These are phyloP conservation scores for Cremastinae sp. DNA, from an alignment of 2,888 invertebrate species.

Conservation along the genomic window DNA sequence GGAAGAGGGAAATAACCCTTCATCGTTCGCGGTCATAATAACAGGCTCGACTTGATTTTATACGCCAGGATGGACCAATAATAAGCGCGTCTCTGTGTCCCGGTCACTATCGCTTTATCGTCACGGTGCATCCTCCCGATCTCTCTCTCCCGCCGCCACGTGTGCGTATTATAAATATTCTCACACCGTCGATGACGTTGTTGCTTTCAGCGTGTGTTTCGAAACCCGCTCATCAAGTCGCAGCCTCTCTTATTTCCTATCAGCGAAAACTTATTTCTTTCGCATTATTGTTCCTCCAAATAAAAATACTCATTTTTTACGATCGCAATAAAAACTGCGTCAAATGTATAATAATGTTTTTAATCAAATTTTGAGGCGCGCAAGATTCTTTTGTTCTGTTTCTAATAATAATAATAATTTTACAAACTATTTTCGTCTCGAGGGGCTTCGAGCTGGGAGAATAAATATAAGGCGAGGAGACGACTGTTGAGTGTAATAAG, in stretches of 20 bases:
- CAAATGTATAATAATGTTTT: too few species aligned
- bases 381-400: too few species aligned
- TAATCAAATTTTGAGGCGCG: too few species aligned
- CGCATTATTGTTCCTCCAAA: too few species aligned
- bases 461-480: too few species aligned
- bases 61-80: slow-evolving; percentile 16
- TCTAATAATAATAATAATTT: too few species aligned
- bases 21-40: slow-evolving; percentile 14
- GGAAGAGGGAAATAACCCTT: not conserved
- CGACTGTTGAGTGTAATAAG: slow-evolving; percentile 20
- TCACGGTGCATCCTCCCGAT: slow-evolving; percentile 26
- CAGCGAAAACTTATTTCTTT: slow-evolving; percentile 3
- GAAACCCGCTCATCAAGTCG: slow-evolving; percentile 15
- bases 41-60: slow-evolving; percentile 35
- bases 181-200: slow-evolving; percentile 30
- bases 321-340: too few species aligned
- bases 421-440: too few species aligned
- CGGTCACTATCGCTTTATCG: slow-evolving; percentile 45
- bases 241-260: slow-evolving; percentile 9
- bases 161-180: not conserved
- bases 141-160: not conserved
- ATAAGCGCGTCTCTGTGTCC: slow-evolving; percentile 2
- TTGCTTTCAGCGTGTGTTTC: slow-evolving; percentile 26
- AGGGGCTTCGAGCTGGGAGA: too few species aligned
- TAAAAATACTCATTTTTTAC: too few species aligned